phyloP scores from a whole-genome alignment of 1,140 invertebrate species.

The Psilanteris sp. region DNA sequence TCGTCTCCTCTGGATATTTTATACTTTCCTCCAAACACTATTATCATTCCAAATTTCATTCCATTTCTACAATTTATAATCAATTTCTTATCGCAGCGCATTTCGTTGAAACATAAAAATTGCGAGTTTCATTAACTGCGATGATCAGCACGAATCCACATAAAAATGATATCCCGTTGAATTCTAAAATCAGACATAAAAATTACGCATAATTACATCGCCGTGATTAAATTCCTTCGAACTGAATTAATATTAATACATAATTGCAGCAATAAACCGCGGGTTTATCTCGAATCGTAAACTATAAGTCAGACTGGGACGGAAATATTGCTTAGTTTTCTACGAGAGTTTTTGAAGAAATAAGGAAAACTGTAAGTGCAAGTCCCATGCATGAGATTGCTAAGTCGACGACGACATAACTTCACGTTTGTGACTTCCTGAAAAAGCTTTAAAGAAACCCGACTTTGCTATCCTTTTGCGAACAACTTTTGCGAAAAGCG shows the following conservation, averaged over 20 bases:
- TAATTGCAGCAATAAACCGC: slow-evolving; percentile 4
- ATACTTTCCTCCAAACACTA: too few species aligned
- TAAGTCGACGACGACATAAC: slow-evolving; percentile 45
- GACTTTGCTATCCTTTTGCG: slow-evolving; percentile 33
- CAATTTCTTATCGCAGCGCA: too few species aligned
- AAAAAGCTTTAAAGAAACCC: slow-evolving; percentile 51
- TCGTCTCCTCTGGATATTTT: too few species aligned
- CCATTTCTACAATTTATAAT: too few species aligned
- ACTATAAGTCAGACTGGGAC: slow-evolving; percentile 20
- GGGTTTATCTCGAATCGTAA: slow-evolving; percentile 14
- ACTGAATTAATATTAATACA: background rate
- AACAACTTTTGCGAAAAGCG: slow-evolving; percentile 41
- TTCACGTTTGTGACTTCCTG: slow-evolving; percentile 58
- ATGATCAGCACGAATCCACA: too few species aligned
- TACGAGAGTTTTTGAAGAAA: slow-evolving; percentile 60
- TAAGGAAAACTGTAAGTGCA: slow-evolving; percentile 54
- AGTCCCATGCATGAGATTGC: slow-evolving; percentile 46
- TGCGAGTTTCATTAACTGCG: too few species aligned
- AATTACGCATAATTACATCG: too few species aligned
- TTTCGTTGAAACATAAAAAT: too few species aligned
- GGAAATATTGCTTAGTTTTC: slow-evolving; percentile 54
- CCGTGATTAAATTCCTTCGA: background rate
- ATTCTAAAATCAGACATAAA: too few species aligned
- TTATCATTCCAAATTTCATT: too few species aligned
- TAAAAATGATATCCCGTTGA: too few species aligned